Conservation (phyloP, 2,113 vertebrate genomes). For the Reinhardtius hippoglossoides region DNA sequence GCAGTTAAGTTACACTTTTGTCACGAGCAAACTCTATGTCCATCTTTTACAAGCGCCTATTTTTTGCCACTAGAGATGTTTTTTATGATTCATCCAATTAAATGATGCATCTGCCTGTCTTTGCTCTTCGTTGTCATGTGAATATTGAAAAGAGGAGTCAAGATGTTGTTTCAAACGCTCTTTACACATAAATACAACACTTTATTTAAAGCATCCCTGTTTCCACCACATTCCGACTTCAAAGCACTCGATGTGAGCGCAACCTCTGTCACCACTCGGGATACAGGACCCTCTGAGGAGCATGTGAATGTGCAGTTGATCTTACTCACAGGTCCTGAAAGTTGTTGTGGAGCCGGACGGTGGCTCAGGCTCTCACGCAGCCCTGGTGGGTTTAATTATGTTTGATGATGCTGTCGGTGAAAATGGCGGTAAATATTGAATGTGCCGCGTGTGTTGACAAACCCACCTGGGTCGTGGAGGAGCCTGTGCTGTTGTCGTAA, state of each 20-base stretch:
- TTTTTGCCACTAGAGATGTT: no score
- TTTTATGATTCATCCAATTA: no score
- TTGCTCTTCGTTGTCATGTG: not conserved
- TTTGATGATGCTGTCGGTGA: not conserved
- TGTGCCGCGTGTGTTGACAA: not conserved
- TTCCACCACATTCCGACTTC: no score
- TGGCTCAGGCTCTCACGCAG: no score
- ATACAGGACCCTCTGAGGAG: not conserved
- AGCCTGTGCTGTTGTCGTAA: not conserved
- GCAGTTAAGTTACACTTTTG: no score
- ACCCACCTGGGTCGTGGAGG: not conserved
- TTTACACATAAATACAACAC: not conserved
- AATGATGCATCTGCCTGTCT: not conserved
- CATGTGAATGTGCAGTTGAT: not conserved
- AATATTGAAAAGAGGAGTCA: not conserved
- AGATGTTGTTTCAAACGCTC: not conserved
- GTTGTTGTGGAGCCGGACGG: not conserved
- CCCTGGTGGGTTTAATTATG: slow-evolving; percentile 8
- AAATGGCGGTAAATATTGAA: slow-evolving; percentile 5
- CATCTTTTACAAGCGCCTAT: no score
- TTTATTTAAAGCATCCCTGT: not conserved
- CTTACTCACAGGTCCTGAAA: not conserved
- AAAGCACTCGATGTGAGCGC: no score
- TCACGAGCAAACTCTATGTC: no score
- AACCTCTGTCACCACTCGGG: no score